Evolutionary conservation across 2,113 vertebrate species (phyloP).

Genomic region (Meriones unguiculatus): DNA sequence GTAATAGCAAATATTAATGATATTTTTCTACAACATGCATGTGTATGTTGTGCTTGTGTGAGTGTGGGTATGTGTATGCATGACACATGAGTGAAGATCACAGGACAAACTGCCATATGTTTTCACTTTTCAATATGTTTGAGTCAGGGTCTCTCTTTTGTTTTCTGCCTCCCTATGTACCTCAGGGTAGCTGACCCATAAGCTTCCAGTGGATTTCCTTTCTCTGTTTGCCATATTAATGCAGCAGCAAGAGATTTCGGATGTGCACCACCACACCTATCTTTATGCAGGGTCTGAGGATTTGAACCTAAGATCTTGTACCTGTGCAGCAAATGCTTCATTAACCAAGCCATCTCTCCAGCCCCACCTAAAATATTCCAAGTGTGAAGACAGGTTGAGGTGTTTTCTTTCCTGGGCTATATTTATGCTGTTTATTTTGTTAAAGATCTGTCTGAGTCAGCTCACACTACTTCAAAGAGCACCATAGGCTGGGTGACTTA

Average conservation of each 20-base stretch:
- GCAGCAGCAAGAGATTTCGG: not conserved
- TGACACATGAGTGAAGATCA: not conserved
- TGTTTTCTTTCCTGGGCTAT: not conserved
- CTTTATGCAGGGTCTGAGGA: not conserved
- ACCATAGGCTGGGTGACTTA: not conserved
- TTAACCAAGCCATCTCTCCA: not conserved
- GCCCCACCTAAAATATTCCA: not conserved
- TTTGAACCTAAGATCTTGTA: not conserved
- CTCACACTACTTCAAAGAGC: not conserved
- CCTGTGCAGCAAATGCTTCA: not conserved
- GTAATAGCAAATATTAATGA: too few relatives aligned
- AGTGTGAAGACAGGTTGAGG: not conserved
- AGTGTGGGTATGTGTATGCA: too few relatives aligned
- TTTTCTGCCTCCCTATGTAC: too few relatives aligned
- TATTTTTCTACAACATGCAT: not conserved
- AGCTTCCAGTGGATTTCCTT: not conserved
- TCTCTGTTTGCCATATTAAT: not conserved
- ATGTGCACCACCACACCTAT: not conserved
- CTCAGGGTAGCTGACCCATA: not conserved
- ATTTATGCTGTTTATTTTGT: constrained; percentile 20
- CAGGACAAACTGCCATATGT: not conserved
- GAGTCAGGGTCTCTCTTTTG: too few relatives aligned
- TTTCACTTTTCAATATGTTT: not conserved
- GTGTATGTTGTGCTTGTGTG: not conserved
- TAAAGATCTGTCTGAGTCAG: not conserved